A percentile compares a stretch with the other conserved stretches of the same genome.
Conservation (phyloP, 1,140 invertebrate species). For the Leptinotarsa lineolata region DNA sequence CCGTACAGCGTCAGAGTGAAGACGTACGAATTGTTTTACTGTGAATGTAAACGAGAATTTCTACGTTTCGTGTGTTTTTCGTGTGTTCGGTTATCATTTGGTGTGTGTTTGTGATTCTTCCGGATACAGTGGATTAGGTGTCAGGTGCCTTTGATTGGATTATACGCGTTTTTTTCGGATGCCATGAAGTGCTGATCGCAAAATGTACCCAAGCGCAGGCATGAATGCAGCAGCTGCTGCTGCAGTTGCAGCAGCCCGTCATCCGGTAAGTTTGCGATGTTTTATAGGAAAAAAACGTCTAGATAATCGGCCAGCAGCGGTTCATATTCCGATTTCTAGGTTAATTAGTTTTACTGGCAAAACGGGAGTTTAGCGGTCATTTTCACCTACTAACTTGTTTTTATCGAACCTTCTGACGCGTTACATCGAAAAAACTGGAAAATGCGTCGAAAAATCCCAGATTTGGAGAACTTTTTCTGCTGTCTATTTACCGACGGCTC, state of each 20-base stretch:
- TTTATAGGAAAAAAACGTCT: not conserved
- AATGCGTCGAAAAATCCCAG: too few species aligned
- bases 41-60: conserved; percentile 8
- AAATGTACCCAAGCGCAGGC: conserved; percentile 63
- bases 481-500: too few species aligned
- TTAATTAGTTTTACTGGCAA: not conserved
- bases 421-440: too few species aligned
- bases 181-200: conserved; percentile 54
- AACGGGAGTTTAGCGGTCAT: not conserved
- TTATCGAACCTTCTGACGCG: too few species aligned
- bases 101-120: conserved; percentile 24
- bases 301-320: not conserved
- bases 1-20: conserved; percentile 31
- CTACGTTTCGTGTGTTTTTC: not conserved
- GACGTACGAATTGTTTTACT: conserved; percentile 29
- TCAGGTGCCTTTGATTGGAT: conserved; percentile 18
- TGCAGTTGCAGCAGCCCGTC: conserved; percentile 63
- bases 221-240: conserved; percentile 64
- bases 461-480: too few species aligned
- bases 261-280: conserved; percentile 59
- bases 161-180: conserved; percentile 10
- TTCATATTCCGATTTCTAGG: not conserved
- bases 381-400: not conserved
- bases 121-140: conserved; percentile 4
- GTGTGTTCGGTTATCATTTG: conserved; percentile 20